These are phyloP conservation scores for Oryzias melastigma DNA, from an alignment of 2,113 vertebrate species.

Conservation along the genomic window DNA sequence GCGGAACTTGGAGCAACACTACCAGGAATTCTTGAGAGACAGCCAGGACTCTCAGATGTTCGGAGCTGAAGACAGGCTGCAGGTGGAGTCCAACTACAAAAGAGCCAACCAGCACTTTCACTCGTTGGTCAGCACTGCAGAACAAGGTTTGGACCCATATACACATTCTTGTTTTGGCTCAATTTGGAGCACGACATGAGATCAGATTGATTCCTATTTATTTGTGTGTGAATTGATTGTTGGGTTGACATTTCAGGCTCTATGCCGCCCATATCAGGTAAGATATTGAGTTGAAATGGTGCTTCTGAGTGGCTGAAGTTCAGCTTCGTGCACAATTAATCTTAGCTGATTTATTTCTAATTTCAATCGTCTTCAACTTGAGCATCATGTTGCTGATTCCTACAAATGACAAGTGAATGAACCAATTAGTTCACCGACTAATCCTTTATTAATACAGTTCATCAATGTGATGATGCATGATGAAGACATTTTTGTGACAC, in stretches of 20 bases:
- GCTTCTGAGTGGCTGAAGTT: conserved; percentile 37
- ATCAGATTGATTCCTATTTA: conserved; percentile 5
- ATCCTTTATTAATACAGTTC: not conserved
- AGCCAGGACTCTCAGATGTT: conserved; percentile 88
- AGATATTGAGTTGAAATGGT: conserved; percentile 20
- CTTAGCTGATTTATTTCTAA: too few relatives aligned
- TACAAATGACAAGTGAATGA: conserved; percentile 10
- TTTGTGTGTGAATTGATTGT: conserved; percentile 55
- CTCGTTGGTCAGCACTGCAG: conserved; percentile 82
- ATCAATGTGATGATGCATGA: conserved; percentile 28
- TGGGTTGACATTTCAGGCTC: conserved; percentile 72
- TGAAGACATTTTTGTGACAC: not conserved
- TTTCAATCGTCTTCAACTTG: conserved; percentile 9
- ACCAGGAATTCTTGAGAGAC: conserved; percentile 89
- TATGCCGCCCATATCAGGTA: conserved; percentile 63
- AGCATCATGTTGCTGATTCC: conserved; percentile 33
- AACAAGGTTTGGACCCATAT: conserved; percentile 80
- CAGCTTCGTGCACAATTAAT: too few relatives aligned
- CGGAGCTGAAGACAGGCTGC: conserved; percentile 87
- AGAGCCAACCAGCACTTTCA: conserved; percentile 85
- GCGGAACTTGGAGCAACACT: conserved; percentile 86
- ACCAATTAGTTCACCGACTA: not conserved
- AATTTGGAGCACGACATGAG: too few relatives aligned
- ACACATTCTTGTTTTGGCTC: too few relatives aligned
- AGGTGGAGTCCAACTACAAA: conserved; percentile 84